These are phyloP conservation scores for Neelides sp. DNA, from an alignment of 1,140 invertebrate genomes.

Conservation along the genomic window DNA sequence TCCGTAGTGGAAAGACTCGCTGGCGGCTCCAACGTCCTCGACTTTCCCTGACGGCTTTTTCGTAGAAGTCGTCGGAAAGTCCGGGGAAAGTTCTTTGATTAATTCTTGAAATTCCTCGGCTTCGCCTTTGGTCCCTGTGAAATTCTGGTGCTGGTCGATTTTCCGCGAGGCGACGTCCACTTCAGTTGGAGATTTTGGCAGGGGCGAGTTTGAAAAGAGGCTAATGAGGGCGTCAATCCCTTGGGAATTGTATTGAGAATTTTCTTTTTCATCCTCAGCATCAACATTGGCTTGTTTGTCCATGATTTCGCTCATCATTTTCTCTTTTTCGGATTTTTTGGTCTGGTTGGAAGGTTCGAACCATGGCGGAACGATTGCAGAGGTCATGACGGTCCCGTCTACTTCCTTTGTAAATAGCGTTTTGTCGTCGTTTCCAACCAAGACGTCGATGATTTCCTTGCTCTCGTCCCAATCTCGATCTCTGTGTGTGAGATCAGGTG, in stretches of 20 bases:
- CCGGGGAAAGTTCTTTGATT: conserved; percentile 6
- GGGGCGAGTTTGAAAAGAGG: too few species aligned
- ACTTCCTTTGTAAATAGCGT: conserved; percentile 28
- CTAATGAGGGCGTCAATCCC: too few species aligned
- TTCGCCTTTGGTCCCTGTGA: too few species aligned
- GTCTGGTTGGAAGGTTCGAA: conserved; percentile 8
- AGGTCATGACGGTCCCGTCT: conserved; percentile 23
- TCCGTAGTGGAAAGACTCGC: conserved; percentile 8
- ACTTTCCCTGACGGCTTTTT: not conserved
- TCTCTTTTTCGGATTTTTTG: not conserved
- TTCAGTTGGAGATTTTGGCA: too few species aligned
- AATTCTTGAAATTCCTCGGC: too few species aligned
- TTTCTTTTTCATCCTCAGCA: too few species aligned
- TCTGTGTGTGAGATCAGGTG: conserved; percentile 18
- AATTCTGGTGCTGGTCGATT: too few species aligned
- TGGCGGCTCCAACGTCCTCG: not conserved
- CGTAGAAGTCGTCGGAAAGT: not conserved
- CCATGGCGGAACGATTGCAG: conserved; percentile 29
- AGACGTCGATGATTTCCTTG: conserved; percentile 21
- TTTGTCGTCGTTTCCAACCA: conserved; percentile 26
- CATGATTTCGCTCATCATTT: too few species aligned
- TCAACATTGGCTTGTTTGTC: too few species aligned
- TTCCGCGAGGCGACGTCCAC: too few species aligned
- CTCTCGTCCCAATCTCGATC: not conserved
- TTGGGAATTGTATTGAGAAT: too few species aligned